These are phyloP conservation scores for Poeciliopsis retropinna DNA, from an alignment of 2,113 vertebrate genomes.

Conservation along the genomic window DNA sequence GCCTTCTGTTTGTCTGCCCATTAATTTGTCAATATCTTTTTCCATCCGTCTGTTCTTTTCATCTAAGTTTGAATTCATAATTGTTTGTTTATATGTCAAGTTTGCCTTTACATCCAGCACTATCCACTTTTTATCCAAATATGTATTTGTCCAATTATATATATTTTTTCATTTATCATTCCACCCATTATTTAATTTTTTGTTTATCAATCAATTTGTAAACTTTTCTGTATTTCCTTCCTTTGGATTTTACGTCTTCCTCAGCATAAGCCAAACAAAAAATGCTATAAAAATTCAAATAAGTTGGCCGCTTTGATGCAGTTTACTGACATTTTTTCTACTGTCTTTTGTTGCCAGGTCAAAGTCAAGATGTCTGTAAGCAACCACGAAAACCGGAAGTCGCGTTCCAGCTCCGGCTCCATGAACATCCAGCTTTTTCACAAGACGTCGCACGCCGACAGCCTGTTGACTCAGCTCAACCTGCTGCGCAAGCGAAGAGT, in stretches of 20 bases:
- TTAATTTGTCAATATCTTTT: not conserved
- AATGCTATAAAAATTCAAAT: slow-evolving; percentile 3
- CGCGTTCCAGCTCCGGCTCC: slow-evolving; percentile 84
- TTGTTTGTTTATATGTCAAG: not conserved
- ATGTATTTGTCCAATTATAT: not conserved
- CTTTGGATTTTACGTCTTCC: too few species aligned
- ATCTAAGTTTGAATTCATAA: not conserved
- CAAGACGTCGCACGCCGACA: slow-evolving; percentile 81
- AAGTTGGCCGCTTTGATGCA: not conserved
- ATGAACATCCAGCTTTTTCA: slow-evolving; percentile 85
- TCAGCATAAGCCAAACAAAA: too few species aligned
- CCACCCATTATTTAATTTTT: too few species aligned
- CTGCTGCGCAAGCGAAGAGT: slow-evolving; percentile 82
- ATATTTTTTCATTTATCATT: too few species aligned
- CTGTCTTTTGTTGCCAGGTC: slow-evolving; percentile 37
- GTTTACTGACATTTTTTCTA: not conserved
- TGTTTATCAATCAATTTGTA: too few species aligned
- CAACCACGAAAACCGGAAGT: slow-evolving; percentile 87
- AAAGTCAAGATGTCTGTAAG: slow-evolving; percentile 83
- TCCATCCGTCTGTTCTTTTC: not conserved
- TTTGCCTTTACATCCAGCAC: not conserved
- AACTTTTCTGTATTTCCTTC: too few species aligned
- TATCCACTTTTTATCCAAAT: not conserved
- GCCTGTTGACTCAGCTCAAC: slow-evolving; percentile 84
- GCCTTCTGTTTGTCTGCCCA: not conserved